These are phyloP conservation scores for Metallyticus violacea DNA, from an alignment of 2,888 invertebrate genomes.

Conservation along the genomic window DNA sequence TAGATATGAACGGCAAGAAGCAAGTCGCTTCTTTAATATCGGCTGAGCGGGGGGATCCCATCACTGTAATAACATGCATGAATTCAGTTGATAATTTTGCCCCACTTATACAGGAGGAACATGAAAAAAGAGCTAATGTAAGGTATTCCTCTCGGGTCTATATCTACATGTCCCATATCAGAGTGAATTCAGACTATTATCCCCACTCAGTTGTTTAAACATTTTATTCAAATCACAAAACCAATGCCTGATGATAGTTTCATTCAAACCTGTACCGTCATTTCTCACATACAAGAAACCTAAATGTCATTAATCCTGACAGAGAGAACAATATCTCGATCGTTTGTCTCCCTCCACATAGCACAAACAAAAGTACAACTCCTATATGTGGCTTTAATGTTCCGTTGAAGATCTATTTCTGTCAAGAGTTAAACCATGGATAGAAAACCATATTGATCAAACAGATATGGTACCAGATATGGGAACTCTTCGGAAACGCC, in stretches of 20 bases:
- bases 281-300: constrained; percentile 1
- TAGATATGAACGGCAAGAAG: background rate
- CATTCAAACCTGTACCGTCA: constrained; percentile 2
- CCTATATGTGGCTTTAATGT: constrained; percentile 32
- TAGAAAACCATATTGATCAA: background rate
- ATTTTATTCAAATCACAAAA: background rate
- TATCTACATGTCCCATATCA: constrained; percentile 11
- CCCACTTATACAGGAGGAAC: constrained; percentile 5
- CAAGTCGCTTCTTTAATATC: constrained; percentile 9
- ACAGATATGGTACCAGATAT: background rate
- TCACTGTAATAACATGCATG: constrained; percentile 10
- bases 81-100: constrained; percentile 9
- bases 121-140: constrained; percentile 23
- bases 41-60: constrained; percentile 17
- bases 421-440: constrained; percentile 6
- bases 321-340: constrained; percentile 25
- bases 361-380: constrained; percentile 28
- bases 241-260: too few species aligned
- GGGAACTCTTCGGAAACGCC: too few species aligned
- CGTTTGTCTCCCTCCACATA: constrained; percentile 28
- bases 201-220: constrained; percentile 1
- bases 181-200: constrained; percentile 17
- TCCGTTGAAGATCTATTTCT: constrained; percentile 23
- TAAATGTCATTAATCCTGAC: constrained; percentile 26
- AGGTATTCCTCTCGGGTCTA: constrained; percentile 1